phyloP scores from a whole-genome alignment of 2,797 vertebrate genomes.

The Sarcophilus harrisii region DNA sequence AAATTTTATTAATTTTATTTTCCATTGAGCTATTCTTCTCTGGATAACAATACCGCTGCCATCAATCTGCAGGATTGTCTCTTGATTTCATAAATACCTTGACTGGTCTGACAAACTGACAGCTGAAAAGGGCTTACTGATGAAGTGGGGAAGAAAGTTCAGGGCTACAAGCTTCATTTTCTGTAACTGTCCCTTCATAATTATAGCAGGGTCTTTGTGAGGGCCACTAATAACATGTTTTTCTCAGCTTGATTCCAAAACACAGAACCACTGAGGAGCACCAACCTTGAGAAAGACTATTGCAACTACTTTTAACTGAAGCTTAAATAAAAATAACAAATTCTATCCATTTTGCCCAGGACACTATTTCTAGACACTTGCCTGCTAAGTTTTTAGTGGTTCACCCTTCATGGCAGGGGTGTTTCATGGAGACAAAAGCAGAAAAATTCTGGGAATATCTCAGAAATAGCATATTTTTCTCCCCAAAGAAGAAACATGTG shows the following conservation, averaged over 20 bases:
- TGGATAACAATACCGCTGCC: conserved; percentile 81
- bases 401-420: conserved; percentile 4
- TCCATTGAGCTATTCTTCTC: conserved; percentile 82
- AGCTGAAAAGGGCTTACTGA: conserved; percentile 77
- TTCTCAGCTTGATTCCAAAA: conserved; percentile 57
- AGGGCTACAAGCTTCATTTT: conserved; percentile 66
- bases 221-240: conserved; percentile 34
- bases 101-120: conserved; percentile 84
- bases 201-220: conserved; percentile 52
- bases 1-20: conserved; percentile 90
- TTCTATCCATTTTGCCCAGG: conserved; percentile 32
- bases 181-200: conserved; percentile 61
- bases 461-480: neutral
- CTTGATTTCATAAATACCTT: conserved; percentile 90
- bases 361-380: conserved; percentile 24
- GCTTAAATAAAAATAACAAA: conserved; percentile 74
- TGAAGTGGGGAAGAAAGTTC: conserved; percentile 63
- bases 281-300: conserved; percentile 57
- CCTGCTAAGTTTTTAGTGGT: neutral
- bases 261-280: conserved; percentile 47
- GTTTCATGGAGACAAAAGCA: neutral
- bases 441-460: conserved; percentile 16
- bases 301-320: conserved; percentile 21
- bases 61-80: conserved; percentile 83
- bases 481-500: neutral